A percentile compares a stretch with the other conserved stretches of the same genome.
phyloP scores from a whole-genome alignment of 1,140 invertebrate species.

The Leptinotarsa defecta region DNA sequence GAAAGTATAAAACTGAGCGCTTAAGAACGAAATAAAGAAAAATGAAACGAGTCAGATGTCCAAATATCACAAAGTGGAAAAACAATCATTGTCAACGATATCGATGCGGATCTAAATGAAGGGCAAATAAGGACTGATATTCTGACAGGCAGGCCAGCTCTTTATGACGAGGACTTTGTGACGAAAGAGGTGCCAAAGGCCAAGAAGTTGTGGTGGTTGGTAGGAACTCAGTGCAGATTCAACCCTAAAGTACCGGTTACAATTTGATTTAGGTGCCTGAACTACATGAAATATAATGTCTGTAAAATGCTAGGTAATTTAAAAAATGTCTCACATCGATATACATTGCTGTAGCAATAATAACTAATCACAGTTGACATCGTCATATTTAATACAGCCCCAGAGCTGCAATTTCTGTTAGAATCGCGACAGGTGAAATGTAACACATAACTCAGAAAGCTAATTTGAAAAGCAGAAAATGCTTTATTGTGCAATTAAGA shows the following conservation, averaged over 20 bases:
- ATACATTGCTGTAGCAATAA: no score
- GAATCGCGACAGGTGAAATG: no score
- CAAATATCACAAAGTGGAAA: not conserved
- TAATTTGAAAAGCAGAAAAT: no score
- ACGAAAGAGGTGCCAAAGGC: not conserved
- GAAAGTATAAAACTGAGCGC: not conserved
- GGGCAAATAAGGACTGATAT: not conserved
- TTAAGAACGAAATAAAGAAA: not conserved
- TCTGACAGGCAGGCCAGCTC: not conserved
- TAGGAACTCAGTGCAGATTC: not conserved
- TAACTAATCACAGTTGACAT: no score
- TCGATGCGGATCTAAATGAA: not conserved
- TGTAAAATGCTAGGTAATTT: no score
- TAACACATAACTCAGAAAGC: no score
- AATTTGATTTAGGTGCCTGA: not conserved
- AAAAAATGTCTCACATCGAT: no score
- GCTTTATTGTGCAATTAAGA: no score
- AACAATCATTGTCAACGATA: not conserved
- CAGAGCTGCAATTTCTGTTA: no score
- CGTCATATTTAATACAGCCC: no score
- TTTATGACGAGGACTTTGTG: not conserved
- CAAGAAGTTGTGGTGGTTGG: not conserved
- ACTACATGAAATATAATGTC: not conserved
- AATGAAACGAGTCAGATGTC: not conserved
- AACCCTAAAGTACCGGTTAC: not conserved